Percentiles rank a stretch among this genome's conserved stretches.
Evolutionary conservation across 2,797 vertebrate genomes (phyloP).

Genomic region (Hydrocynus forskahlii): DNA sequence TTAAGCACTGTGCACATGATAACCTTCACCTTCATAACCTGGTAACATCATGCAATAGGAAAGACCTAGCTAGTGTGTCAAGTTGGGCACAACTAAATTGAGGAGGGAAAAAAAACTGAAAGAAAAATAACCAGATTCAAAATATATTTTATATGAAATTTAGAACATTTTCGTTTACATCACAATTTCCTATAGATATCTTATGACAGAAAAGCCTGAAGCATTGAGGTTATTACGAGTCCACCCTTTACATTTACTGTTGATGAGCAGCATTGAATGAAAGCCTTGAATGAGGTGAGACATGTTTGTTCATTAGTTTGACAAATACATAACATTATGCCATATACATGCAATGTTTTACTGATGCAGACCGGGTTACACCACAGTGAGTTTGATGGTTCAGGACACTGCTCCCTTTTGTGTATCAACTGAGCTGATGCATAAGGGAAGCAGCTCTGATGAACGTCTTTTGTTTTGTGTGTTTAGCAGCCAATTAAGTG

Average conservation of each 20-base stretch:
- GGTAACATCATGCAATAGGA: no score
- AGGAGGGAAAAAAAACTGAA: not conserved
- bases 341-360: not conserved
- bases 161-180: no score
- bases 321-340: not conserved
- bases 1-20: no score
- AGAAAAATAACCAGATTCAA: not conserved
- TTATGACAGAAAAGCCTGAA: no score
- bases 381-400: constrained; percentile 18
- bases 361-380: not conserved
- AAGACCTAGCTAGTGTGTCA: no score
- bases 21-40: no score
- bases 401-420: constrained; percentile 26
- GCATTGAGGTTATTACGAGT: no score
- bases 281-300: not conserved
- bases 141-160: no score
- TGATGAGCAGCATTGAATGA: not conserved
- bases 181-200: no score
- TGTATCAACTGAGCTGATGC: constrained; percentile 24
- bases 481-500: constrained; percentile 51
- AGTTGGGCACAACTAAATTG: no score
- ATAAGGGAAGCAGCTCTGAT: constrained; percentile 31
- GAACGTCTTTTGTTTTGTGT: constrained; percentile 53
- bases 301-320: not conserved
- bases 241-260: not conserved